phyloP scores from a whole-genome alignment of 2,888 invertebrate species.

The Heteromurus nitidus region DNA sequence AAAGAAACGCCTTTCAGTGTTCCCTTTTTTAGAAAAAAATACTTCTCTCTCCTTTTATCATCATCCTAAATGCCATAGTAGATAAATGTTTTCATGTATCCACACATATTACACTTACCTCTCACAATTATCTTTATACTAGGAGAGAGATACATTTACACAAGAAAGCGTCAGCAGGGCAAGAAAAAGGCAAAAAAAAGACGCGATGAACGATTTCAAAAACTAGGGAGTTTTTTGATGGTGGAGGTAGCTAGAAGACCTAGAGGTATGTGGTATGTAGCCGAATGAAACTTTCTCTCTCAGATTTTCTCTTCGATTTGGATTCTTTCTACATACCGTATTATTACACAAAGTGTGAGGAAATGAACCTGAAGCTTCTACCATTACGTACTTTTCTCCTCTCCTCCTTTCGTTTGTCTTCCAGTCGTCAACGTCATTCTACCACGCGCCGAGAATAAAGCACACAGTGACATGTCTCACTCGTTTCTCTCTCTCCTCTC shows the following conservation, averaged over 20 bases:
- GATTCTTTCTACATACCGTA: slow-evolving; percentile 40
- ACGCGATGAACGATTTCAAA: no score
- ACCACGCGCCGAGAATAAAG: background rate
- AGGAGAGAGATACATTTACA: no score
- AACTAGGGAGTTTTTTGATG: no score
- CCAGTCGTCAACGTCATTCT: slow-evolving; percentile 50
- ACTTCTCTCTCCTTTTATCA: slow-evolving; percentile 51
- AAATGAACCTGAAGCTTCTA: slow-evolving; percentile 43
- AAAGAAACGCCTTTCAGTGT: slow-evolving; percentile 58
- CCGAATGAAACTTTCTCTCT: slow-evolving; percentile 49
- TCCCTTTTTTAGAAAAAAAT: slow-evolving; percentile 33
- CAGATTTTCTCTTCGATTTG: slow-evolving; percentile 44
- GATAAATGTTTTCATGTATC: slow-evolving; percentile 48
- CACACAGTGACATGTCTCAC: slow-evolving; percentile 29
- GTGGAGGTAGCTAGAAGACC: background rate
- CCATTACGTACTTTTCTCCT: no score
- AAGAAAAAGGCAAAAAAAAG: no score
- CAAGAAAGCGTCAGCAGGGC: no score
- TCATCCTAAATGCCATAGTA: slow-evolving; percentile 45
- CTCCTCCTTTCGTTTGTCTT: slow-evolving; percentile 48
- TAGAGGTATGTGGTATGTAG: slow-evolving; percentile 40
- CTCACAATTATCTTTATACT: no score
- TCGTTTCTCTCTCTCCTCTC: no score
- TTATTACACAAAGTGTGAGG: slow-evolving; percentile 25
- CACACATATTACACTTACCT: slow-evolving; percentile 10